Evolutionary conservation across 2,113 vertebrate species (phyloP).

Genomic region (Patagioenas fasciata): DNA sequence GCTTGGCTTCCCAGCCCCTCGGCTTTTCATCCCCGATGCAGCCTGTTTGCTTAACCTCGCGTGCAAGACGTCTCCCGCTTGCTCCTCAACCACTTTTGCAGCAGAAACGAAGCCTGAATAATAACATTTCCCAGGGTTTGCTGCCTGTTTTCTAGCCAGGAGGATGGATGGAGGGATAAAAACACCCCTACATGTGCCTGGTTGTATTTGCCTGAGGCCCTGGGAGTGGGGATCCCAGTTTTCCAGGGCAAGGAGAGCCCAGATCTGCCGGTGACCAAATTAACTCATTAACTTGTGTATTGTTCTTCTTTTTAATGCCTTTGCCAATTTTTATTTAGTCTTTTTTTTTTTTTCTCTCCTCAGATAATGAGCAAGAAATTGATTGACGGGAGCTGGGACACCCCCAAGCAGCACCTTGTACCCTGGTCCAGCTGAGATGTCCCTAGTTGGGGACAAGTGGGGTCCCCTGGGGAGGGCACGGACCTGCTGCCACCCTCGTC

Average conservation of each 20-base stretch:
- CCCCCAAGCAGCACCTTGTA: background rate
- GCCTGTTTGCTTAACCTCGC: background rate
- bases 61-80: background rate
- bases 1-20: background rate
- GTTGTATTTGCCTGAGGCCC: background rate
- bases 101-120: background rate
- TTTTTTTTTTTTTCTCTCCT: background rate
- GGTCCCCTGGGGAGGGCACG: background rate
- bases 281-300: background rate
- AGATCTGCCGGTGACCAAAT: background rate
- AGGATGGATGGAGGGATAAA: background rate
- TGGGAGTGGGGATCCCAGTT: background rate
- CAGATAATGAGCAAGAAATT: constrained; percentile 51
- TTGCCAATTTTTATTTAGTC: background rate
- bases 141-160: background rate
- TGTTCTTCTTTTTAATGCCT: background rate
- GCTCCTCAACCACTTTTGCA: background rate
- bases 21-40: background rate
- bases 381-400: background rate
- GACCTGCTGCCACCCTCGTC: background rate
- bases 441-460: accelerated
- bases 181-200: background rate
- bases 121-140: background rate
- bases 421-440: background rate
- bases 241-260: background rate